Base-by-base conservation (phyloP, 2,797 vertebrate genomes). In the Iguana delicatissima region DNA sequence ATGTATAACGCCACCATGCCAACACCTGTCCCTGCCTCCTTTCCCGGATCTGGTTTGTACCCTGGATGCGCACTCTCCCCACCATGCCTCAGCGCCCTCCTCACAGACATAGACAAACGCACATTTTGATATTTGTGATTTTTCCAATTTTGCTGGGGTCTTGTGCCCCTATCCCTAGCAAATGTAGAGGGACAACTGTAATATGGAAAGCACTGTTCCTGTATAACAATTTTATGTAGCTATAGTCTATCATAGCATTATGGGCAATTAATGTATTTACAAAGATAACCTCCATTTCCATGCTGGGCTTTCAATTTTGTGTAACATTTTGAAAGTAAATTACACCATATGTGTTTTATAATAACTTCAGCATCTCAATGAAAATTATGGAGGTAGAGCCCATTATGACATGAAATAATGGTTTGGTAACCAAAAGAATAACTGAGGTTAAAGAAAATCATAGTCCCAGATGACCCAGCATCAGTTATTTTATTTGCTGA, bases 201-300 rank as follows among this genome's bases (percentile, higher is more conserved):
- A 85, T 22, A 42, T 72, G 38, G 18, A 35, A 69, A 57, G n/a
- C 10, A 18, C 55, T 69, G 24, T 55, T 55, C 46, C 35, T 9
- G 6, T 26, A 72, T 46, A 80, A 55, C 24, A 6, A 46, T 80
- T 57, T 85, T 90, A 14, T 72, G 38, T 26, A 76, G 38, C 20
- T 10, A 80, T n/a, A 67, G 62, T 20, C 35, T 82, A 59, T 62
- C 22, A 24, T 26, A 62, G n/a, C 38, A 83, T 5, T 35, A 90
- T 0, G 6, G 73, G 86, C 91, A 67, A 73, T 77, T 20, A n/a
- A 92, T 77, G 62, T 69, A 38, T 57, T 73, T 85, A 74, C 20
- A 85, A 38, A 57, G 32, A 74, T 24, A n/a, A 6, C n/a, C 22
- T 52, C 38, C 26, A 62, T 80, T 91, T 94, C 77, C 90, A 38